A percentile compares a stretch with the other conserved stretches of the same genome.
These are phyloP conservation scores for Cryptosula pallasiana DNA, from an alignment of 2,888 invertebrate genomes.

Conservation along the genomic window DNA sequence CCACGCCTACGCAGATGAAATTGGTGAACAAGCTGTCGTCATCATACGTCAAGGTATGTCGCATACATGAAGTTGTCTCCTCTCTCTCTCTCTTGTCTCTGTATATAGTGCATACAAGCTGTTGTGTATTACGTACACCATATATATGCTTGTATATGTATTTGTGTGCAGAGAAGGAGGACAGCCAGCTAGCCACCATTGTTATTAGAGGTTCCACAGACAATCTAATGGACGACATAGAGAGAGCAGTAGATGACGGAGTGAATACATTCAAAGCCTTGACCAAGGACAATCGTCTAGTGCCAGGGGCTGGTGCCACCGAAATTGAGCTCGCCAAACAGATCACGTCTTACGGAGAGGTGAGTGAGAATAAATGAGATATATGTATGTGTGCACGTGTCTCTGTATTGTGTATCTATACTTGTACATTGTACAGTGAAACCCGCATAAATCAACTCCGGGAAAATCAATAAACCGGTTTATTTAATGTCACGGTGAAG, in stretches of 20 bases:
- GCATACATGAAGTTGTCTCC: too few species aligned
- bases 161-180: conserved; percentile 61
- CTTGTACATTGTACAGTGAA: too few species aligned
- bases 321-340: conserved; percentile 89
- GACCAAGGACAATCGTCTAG: conserved; percentile 64
- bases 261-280: conserved; percentile 95
- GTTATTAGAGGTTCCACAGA: conserved; percentile 93
- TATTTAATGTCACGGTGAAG: too few species aligned
- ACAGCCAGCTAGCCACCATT: conserved; percentile 85
- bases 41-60: conserved; percentile 74
- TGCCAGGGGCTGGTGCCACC: conserved; percentile 90
- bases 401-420: too few species aligned
- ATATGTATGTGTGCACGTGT: too few species aligned
- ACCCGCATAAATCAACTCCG: too few species aligned
- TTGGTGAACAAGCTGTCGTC: conserved; percentile 90
- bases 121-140: too few species aligned
- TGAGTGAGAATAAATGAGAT: too few species aligned
- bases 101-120: too few species aligned
- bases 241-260: conserved; percentile 95
- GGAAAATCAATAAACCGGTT: too few species aligned
- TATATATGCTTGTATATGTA: too few species aligned
- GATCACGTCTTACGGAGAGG: conserved; percentile 77
- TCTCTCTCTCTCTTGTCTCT: too few species aligned
- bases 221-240: conserved; percentile 97
- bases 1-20: conserved; percentile 78